Evolutionary conservation across 2,888 invertebrate genomes (phyloP).

Genomic region (Cordylochernes scorpioides): DNA sequence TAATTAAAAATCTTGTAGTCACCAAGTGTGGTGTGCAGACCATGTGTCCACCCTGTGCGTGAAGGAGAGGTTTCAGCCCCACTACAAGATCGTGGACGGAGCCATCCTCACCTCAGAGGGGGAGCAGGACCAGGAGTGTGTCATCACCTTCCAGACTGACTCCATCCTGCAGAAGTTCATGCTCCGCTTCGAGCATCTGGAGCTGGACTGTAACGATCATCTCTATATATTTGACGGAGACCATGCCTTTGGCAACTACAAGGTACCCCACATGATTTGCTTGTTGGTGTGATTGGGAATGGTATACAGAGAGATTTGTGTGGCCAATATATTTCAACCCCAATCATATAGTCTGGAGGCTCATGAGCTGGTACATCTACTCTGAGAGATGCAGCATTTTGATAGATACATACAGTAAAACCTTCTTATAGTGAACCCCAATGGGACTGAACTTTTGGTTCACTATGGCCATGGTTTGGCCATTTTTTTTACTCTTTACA

Average conservation of each 20-base stretch:
- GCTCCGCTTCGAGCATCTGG: conserved; percentile 68
- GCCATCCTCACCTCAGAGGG: conserved; percentile 69
- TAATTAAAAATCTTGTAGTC: too few relatives aligned
- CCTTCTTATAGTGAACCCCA: too few relatives aligned
- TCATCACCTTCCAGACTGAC: conserved; percentile 78
- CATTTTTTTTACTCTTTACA: too few relatives aligned
- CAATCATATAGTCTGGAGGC: too few relatives aligned
- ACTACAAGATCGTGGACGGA: conserved; percentile 70
- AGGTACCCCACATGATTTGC: conserved; percentile 31
- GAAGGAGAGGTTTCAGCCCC: conserved; percentile 59
- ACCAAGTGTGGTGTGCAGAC: conserved; percentile 47
- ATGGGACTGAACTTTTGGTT: too few relatives aligned
- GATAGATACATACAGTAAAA: too few relatives aligned
- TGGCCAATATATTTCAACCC: too few relatives aligned
- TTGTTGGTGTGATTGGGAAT: not conserved
- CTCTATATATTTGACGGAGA: conserved; percentile 75
- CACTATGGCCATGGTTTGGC: too few relatives aligned
- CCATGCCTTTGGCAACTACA: conserved; percentile 57
- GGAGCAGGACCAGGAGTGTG: conserved; percentile 67
- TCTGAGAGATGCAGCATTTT: too few relatives aligned
- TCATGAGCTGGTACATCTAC: too few relatives aligned
- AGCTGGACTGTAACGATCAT: conserved; percentile 78
- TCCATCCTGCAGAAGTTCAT: conserved; percentile 77
- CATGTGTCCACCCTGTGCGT: conserved; percentile 70
- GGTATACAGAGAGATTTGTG: not conserved